These are phyloP conservation scores for Cherax destructor DNA, from an alignment of 1,140 invertebrate species.

Conservation along the genomic window DNA sequence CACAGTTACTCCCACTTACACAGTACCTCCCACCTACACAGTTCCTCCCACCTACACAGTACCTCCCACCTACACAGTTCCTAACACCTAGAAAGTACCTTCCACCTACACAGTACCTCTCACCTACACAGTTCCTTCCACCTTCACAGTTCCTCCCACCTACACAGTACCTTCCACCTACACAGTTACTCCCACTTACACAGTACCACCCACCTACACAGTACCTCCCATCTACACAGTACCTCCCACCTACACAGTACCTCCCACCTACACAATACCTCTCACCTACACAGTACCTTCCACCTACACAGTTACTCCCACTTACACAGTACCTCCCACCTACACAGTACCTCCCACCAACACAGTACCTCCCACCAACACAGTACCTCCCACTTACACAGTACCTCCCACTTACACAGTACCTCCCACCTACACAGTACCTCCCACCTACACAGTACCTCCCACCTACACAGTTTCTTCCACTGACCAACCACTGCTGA, in stretches of 20 bases:
- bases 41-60: too few species aligned
- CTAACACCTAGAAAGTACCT: not conserved
- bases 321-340: not conserved
- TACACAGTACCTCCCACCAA: too few species aligned
- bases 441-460: not conserved
- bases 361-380: too few species aligned
- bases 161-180: not conserved
- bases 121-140: not conserved
- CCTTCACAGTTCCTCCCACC: not conserved
- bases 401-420: not conserved
- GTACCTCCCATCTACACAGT: not conserved
- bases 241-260: not conserved
- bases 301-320: not conserved
- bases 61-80: not conserved
- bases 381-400: not conserved
- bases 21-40: too few species aligned
- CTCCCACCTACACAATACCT: not conserved
- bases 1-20: not conserved
- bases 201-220: too few species aligned
- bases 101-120: not conserved
- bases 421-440: not conserved
- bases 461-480: not conserved
- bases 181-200: too few species aligned
- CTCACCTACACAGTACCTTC: not conserved
- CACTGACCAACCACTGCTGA: not conserved